phyloP scores from a whole-genome alignment of 2,888 invertebrate species.

The Mantis religiosa region DNA sequence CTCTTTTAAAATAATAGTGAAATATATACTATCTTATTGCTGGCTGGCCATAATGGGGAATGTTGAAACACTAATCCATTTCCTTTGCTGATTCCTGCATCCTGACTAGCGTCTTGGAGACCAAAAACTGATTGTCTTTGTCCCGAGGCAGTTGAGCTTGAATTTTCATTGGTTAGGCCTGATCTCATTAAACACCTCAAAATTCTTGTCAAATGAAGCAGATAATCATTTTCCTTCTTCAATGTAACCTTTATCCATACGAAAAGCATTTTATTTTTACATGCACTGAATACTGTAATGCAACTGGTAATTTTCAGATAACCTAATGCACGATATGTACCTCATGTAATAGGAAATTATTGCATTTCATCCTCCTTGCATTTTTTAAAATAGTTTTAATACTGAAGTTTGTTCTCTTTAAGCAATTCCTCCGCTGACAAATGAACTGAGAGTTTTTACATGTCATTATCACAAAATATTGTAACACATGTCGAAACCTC shows the following conservation, averaged over 20 bases:
- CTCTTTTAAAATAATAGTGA: background rate
- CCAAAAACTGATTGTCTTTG: constrained; percentile 11
- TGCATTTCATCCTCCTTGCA: background rate
- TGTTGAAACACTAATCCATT: background rate
- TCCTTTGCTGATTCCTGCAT: constrained; percentile 4
- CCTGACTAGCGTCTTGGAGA: background rate
- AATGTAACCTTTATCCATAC: background rate
- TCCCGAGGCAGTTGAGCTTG: constrained; percentile 14
- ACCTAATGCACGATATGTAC: background rate
- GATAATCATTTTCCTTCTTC: background rate
- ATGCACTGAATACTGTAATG: background rate
- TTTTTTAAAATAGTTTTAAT: background rate
- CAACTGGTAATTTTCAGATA: background rate
- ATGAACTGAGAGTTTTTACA: background rate
- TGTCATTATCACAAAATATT: background rate
- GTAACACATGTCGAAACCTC: background rate
- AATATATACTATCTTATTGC: background rate
- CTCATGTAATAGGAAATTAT: background rate
- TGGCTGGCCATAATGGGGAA: constrained; percentile 14
- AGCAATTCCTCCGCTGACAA: background rate
- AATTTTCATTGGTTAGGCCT: background rate
- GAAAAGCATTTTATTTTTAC: background rate
- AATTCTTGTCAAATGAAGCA: background rate
- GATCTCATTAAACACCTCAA: background rate
- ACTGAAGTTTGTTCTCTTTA: background rate